Percentiles rank a stretch among this genome's conserved stretches.
Evolutionary conservation across 2,113 vertebrate genomes (phyloP).

Genomic region (Acrocephalus arundinaceus): DNA sequence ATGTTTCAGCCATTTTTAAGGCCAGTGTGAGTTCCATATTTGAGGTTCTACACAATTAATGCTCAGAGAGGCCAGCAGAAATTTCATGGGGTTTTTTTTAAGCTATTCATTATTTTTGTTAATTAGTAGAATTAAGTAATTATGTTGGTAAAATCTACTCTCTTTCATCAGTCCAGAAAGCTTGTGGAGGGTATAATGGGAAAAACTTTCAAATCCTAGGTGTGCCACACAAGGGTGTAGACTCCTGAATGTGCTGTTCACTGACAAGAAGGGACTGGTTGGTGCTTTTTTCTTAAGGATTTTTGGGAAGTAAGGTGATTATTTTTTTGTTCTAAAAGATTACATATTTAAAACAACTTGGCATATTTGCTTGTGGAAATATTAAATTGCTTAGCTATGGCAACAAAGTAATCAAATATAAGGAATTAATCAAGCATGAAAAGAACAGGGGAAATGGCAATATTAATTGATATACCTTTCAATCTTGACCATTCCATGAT

Average conservation of each 20-base stretch:
- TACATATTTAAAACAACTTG: not conserved
- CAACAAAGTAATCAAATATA: not conserved
- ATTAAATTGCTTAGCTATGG: not conserved
- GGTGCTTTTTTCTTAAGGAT: not conserved
- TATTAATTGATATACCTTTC: not conserved
- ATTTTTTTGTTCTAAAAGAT: not conserved
- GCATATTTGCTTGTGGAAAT: not conserved
- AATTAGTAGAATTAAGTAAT: not conserved
- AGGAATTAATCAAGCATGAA: not conserved
- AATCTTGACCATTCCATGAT: not conserved
- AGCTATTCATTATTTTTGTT: not conserved
- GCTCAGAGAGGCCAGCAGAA: not conserved
- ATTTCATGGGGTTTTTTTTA: not conserved
- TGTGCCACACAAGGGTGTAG: accelerated
- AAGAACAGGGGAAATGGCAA: not conserved
- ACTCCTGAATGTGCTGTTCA: not conserved
- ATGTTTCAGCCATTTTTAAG: not conserved
- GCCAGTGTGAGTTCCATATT: not conserved
- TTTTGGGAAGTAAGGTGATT: not conserved
- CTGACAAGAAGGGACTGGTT: not conserved
- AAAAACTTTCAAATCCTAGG: not conserved
- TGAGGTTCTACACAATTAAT: not conserved
- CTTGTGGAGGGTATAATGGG: not conserved
- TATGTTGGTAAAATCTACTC: not conserved
- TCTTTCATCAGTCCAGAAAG: not conserved